Percentiles rank a stretch among this genome's conserved stretches.
Evolutionary conservation across 2,888 invertebrate species (phyloP).

Genomic region (Thera britannica): DNA sequence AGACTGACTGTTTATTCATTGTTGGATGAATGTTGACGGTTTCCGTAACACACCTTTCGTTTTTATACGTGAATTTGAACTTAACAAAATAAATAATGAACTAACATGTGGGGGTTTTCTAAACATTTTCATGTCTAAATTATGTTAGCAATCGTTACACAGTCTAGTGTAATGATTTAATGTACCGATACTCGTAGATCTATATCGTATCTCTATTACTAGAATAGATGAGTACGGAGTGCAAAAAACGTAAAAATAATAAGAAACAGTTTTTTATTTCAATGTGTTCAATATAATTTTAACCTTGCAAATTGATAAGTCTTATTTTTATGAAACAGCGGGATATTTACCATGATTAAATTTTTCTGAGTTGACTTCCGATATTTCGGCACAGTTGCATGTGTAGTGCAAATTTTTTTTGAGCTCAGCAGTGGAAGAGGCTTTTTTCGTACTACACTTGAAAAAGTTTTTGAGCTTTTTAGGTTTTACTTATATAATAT

Average conservation of each 20-base stretch:
- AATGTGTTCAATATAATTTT: too few relatives aligned
- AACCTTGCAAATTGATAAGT: too few relatives aligned
- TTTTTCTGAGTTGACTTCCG: too few relatives aligned
- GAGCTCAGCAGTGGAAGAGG: too few relatives aligned
- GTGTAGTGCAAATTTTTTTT: too few relatives aligned
- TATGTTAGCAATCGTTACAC: slow-evolving; percentile 37
- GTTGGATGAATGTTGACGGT: slow-evolving; percentile 48
- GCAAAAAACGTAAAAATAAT: slow-evolving; percentile 21
- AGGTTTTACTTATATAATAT: too few relatives aligned
- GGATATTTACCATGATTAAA: too few relatives aligned
- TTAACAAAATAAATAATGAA: slow-evolving; percentile 7
- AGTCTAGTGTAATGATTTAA: slow-evolving; percentile 49
- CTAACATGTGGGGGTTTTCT: slow-evolving; percentile 11
- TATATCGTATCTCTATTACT: slow-evolving; percentile 38
- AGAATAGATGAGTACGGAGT: slow-evolving; percentile 36
- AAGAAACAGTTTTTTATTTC: too few relatives aligned
- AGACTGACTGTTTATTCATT: slow-evolving; percentile 63
- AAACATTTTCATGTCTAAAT: slow-evolving; percentile 9
- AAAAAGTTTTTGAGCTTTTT: too few relatives aligned
- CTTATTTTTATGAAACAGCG: too few relatives aligned
- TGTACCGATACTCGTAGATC: slow-evolving; percentile 28
- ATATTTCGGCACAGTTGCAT: too few relatives aligned
- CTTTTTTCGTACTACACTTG: too few relatives aligned
- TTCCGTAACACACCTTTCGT: slow-evolving; percentile 39
- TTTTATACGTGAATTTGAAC: slow-evolving; percentile 3